phyloP scores from a whole-genome alignment of 2,113 vertebrate genomes.

The Phainopepla nitens region DNA sequence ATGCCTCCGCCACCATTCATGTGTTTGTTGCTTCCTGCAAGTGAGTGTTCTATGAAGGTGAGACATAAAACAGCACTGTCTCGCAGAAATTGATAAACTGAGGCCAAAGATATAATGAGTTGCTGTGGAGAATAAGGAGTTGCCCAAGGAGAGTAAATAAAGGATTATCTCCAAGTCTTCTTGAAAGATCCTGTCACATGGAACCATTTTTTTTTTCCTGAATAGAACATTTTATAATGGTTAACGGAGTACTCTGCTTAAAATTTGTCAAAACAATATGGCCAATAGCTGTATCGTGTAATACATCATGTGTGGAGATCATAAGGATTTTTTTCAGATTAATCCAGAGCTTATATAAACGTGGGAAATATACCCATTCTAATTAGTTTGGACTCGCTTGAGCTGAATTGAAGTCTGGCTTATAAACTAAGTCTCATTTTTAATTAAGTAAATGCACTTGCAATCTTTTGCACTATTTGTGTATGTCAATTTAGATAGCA shows the following conservation, averaged over 20 bases:
- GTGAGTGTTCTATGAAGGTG: background rate
- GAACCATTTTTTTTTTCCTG: background rate
- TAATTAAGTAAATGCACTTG: background rate
- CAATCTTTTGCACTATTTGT: background rate
- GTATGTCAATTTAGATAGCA: background rate
- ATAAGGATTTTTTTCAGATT: background rate
- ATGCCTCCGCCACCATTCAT: background rate
- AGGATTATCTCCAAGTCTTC: background rate
- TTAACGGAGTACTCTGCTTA: background rate
- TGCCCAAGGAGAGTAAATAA: background rate
- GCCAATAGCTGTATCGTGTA: background rate
- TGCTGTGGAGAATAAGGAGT: background rate
- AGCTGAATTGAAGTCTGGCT: background rate
- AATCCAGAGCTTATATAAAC: background rate
- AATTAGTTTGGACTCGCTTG: background rate
- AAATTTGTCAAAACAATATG: background rate
- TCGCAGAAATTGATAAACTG: background rate
- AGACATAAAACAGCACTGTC: background rate
- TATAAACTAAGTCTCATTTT: background rate
- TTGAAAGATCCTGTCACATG: background rate
- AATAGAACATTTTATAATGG: background rate
- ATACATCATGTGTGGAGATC: fast-evolving
- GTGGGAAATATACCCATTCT: background rate
- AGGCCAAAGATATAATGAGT: fast-evolving
- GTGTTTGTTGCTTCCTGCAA: background rate